Evolutionary conservation across 2,888 invertebrate species (phyloP), one percentile per base, ranked within the genome.

Genomic region (Nephrotoma appendiculata): DNA sequence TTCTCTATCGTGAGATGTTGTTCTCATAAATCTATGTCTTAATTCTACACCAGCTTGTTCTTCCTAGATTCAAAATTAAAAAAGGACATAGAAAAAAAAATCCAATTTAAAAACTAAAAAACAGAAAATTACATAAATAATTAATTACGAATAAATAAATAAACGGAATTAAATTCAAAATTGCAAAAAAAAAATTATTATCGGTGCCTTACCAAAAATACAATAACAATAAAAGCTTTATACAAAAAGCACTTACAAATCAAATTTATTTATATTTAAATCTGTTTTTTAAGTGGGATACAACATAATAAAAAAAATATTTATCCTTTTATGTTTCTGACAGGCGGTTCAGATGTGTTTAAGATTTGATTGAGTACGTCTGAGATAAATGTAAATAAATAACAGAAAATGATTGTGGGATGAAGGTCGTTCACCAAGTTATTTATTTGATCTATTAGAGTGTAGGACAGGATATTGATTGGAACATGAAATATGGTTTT

Each of bases 31-130:
- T 89, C 89, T 89, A 89, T 89, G 89, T 89, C 89, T 89, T 89
- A 89, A 92, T 88, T 93, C 92, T 83, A 94, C 94, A 44, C 94
- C 93, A 86, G 93, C 93, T 90, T 93, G 93, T 88, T 94, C 93
- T 87, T 93, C 93, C 94, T 94, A 88, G 87, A 84, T 84, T 84
- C 84, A 84, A 84, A 84, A 84, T 44, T 85, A 85, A 85, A 85
- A 42, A 43, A 45, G 85, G 44, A 45, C 43, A 45, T 44, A 85
- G 83, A 86, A 42, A 86, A 45, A 48, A 48, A 86, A 86, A 83
- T 84, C 42, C 41, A 12, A 15, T 71, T 71, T 71, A 31, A 71
- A 71, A 9, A 71, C 71, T 31, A 71, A 71, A 71, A 71, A 57
- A 31, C 31, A 31, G 31, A 57, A 31, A 71, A 71, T 71, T 52